These are phyloP conservation scores for Nesometra sesokonis DNA, from an alignment of 35 echinoderm and acorn worm genomes.

Conservation along the genomic window DNA sequence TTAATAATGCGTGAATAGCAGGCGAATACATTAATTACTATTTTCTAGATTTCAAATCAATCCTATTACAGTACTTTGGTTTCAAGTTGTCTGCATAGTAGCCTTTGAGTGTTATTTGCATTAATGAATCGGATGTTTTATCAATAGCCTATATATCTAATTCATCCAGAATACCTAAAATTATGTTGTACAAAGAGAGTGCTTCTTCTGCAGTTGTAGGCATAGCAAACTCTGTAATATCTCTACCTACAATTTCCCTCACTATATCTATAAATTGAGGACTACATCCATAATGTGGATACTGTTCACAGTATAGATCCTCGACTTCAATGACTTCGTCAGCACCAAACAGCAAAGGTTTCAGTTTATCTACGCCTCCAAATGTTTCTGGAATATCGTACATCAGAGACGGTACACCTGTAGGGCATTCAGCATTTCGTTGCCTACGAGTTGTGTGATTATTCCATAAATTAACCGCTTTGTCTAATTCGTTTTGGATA, in stretches of 20 bases:
- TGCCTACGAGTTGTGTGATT: conserved; percentile 16
- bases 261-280: conserved; percentile 7
- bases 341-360: neutral
- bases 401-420: conserved; percentile 26
- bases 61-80: too few species aligned
- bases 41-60: too few species aligned
- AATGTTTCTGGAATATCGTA: conserved; percentile 11
- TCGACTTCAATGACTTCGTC: neutral
- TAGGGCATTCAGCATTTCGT: conserved; percentile 18
- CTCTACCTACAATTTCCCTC: neutral
- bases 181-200: too few species aligned
- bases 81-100: too few species aligned
- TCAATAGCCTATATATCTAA: too few species aligned
- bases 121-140: too few species aligned
- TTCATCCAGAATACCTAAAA: too few species aligned
- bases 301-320: neutral
- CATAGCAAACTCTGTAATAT: neutral
- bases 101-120: too few species aligned
- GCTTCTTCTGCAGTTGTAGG: neutral
- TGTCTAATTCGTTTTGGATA: conserved; percentile 28
- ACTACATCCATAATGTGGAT: conserved; percentile 16
- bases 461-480: conserved; percentile 13
- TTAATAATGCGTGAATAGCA: too few species aligned
- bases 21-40: too few species aligned
- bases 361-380: neutral